Conservation (phyloP, 1,140 invertebrate species). For the Panagrolaimus sp. region DNA sequence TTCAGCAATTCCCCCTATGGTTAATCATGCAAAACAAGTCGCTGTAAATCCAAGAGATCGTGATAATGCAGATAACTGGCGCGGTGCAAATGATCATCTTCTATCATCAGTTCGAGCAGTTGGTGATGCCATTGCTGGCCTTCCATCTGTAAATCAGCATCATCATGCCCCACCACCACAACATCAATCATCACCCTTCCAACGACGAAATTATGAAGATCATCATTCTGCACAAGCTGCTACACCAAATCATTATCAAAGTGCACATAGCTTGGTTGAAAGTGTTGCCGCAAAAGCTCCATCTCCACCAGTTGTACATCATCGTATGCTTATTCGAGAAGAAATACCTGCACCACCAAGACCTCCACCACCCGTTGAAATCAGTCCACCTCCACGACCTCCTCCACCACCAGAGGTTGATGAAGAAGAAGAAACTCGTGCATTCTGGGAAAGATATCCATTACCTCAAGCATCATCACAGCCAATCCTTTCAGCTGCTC, state of each 20-base stretch:
- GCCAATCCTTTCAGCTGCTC: conserved; percentile 76
- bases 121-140: conserved; percentile 67
- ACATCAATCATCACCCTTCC: conserved; percentile 62
- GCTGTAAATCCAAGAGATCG: conserved; percentile 79
- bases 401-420: conserved; percentile 72
- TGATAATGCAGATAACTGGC: conserved; percentile 74
- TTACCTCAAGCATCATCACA: conserved; percentile 45
- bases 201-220: conserved; percentile 22
- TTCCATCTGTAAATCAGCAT: conserved; percentile 58
- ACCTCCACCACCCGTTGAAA: conserved; percentile 73
- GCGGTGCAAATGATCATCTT: conserved; percentile 76
- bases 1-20: conserved; percentile 83
- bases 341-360: conserved; percentile 69
- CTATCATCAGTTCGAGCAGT: conserved; percentile 74
- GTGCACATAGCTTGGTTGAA: conserved; percentile 27
- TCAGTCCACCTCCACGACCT: conserved; percentile 70
- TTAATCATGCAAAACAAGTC: conserved; percentile 84
- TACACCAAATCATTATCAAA: conserved; percentile 22
- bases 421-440: conserved; percentile 78
- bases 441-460: conserved; percentile 58
- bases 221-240: conserved; percentile 17
- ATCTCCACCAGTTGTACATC: conserved; percentile 54
- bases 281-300: conserved; percentile 41
- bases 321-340: conserved; percentile 52
- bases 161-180: conserved; percentile 25